Conservation (phyloP, 2,113 vertebrate genomes). For the Cercocebus atys region DNA sequence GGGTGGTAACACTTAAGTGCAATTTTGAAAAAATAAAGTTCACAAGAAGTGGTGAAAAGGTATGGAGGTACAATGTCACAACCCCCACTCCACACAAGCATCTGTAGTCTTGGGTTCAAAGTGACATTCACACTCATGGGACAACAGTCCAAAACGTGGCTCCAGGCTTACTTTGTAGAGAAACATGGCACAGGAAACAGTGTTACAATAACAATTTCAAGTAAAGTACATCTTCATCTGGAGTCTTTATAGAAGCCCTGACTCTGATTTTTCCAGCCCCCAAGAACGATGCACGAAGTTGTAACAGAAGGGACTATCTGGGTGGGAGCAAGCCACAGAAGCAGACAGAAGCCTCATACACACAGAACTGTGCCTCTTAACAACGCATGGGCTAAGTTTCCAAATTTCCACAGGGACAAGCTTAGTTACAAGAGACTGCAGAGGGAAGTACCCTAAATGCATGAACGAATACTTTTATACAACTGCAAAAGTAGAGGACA, state of each 20-base stretch:
- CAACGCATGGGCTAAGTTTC: not conserved
- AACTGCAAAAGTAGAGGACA: not conserved
- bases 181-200: not conserved
- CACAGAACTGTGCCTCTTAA: not conserved
- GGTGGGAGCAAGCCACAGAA: not conserved
- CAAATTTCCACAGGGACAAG: not conserved
- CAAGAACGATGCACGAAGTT: not conserved
- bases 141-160: not conserved
- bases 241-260: not conserved
- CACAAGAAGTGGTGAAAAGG: not conserved
- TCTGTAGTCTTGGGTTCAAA: not conserved
- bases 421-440: not conserved
- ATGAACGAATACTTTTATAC: not conserved
- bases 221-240: not conserved
- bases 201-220: not conserved
- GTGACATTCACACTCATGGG: not conserved
- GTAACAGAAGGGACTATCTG: not conserved
- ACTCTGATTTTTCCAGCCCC: not conserved
- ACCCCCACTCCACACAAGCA: not conserved
- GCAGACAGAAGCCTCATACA: not conserved
- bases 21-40: not conserved
- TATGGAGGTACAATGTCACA: not conserved
- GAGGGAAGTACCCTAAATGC: not conserved
- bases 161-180: not conserved
- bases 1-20: too few relatives aligned